Conservation (phyloP, 1,140 invertebrate genomes). For the Trichoplusia ni region DNA sequence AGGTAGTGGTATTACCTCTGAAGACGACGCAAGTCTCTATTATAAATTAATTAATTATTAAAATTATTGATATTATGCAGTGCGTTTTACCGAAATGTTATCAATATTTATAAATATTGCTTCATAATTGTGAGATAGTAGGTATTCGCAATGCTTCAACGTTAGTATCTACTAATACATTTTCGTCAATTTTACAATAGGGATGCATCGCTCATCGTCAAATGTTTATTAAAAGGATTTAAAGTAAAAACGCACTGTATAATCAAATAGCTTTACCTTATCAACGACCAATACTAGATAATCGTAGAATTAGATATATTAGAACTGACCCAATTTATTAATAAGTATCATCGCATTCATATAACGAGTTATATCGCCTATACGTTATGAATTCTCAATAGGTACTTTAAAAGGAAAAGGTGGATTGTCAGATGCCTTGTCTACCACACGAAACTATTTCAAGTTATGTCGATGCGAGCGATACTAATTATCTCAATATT, state of each 20-base stretch:
- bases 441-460: too few species aligned
- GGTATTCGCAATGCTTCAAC: too few species aligned
- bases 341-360: neutral
- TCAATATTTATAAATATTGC: neutral
- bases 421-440: too few species aligned
- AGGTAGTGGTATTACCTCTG: neutral
- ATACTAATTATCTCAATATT: slow-evolving; percentile 6
- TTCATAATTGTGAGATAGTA: neutral
- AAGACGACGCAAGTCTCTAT: neutral
- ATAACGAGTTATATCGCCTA: too few species aligned
- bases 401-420: too few species aligned
- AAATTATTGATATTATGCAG: slow-evolving; percentile 7
- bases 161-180: too few species aligned
- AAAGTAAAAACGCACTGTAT: slow-evolving; percentile 23
- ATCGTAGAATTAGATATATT: slow-evolving; percentile 32
- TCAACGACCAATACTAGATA: slow-evolving; percentile 60
- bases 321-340: slow-evolving; percentile 35
- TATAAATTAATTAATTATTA: slow-evolving; percentile 10
- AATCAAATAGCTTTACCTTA: slow-evolving; percentile 57
- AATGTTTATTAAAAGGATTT: neutral
- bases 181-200: too few species aligned
- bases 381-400: too few species aligned
- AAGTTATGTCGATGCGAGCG: neutral
- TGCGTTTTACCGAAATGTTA: slow-evolving; percentile 12
- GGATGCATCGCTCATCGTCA: neutral